A percentile compares a stretch with the other conserved stretches of the same genome.
Evolutionary conservation across 2,888 invertebrate species (phyloP).

Genomic region (Ochropleura leucogaster): DNA sequence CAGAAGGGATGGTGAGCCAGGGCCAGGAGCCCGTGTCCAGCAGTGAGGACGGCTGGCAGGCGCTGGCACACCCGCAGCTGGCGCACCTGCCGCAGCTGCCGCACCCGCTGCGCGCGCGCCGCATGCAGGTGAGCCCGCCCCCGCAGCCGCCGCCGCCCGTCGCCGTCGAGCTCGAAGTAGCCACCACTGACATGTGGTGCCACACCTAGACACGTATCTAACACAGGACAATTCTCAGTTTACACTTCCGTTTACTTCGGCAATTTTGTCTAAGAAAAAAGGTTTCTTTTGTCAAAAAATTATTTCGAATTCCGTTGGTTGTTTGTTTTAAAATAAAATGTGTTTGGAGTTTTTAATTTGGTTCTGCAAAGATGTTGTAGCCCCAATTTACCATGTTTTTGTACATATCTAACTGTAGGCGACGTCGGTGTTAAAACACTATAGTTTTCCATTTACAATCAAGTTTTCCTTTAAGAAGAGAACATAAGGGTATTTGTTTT

Average conservation of each 20-base stretch:
- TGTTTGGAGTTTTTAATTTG: conserved; percentile 59
- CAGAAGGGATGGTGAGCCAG: conserved; percentile 65
- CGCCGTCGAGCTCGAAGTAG: conserved; percentile 86
- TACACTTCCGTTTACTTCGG: conserved; percentile 21
- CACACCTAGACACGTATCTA: conserved; percentile 52
- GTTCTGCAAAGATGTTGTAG: conserved; percentile 31
- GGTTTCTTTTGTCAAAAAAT: conserved; percentile 50
- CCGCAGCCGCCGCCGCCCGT: conserved; percentile 77
- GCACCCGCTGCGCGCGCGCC: conserved; percentile 70
- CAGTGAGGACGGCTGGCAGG: conserved; percentile 65
- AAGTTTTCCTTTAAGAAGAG: conserved; percentile 61
- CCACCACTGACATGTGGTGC: conserved; percentile 86
- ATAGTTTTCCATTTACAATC: conserved; percentile 59
- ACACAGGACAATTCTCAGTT: conserved; percentile 13
- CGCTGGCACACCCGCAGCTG: conserved; percentile 59
- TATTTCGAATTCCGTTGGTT: conserved; percentile 39
- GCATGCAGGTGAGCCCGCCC: conserved; percentile 76
- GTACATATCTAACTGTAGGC: conserved; percentile 67
- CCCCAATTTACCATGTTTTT: conserved; percentile 40
- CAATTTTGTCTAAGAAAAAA: conserved; percentile 25
- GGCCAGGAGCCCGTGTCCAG: conserved; percentile 65
- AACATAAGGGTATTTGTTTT: conserved; percentile 19
- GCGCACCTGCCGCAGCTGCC: conserved; percentile 63
- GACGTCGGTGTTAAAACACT: conserved; percentile 88
- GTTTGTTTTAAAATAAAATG: conserved; percentile 58